Percentiles rank a stretch among this genome's conserved stretches.
Evolutionary conservation across 2,797 vertebrate genomes (phyloP).

Genomic region (Poeciliopsis presidionis): DNA sequence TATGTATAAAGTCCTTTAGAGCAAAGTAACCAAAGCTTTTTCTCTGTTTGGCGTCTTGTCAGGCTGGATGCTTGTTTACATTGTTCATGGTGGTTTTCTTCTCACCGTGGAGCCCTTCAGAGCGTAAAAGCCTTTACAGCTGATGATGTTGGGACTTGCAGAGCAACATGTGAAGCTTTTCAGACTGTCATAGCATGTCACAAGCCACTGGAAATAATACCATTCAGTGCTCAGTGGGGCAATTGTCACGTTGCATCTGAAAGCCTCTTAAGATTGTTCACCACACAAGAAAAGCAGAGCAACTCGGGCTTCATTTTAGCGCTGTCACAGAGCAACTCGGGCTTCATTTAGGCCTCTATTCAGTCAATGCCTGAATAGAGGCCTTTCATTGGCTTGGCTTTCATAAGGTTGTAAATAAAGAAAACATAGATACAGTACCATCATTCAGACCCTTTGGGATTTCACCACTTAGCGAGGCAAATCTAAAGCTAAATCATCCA

Average conservation of each 20-base stretch:
- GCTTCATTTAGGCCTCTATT: background rate
- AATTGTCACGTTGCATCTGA: background rate
- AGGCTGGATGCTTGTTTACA: background rate
- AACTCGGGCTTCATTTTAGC: background rate
- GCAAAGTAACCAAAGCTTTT: background rate
- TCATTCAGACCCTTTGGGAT: constrained; percentile 8
- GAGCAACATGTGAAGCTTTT: constrained; percentile 1
- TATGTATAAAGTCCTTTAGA: background rate
- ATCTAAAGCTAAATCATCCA: constrained; percentile 26
- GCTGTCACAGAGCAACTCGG: background rate
- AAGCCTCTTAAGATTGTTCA: background rate
- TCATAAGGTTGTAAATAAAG: constrained; percentile 12
- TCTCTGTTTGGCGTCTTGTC: background rate
- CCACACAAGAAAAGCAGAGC: background rate
- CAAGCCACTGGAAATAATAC: background rate
- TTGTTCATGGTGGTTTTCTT: background rate
- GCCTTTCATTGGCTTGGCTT: constrained; percentile 11
- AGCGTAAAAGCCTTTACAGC: background rate
- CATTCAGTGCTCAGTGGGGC: background rate
- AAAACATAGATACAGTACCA: constrained; percentile 10
- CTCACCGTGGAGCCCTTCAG: background rate
- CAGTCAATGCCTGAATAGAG: background rate
- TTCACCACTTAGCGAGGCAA: constrained; percentile 15
- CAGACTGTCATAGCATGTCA: background rate
- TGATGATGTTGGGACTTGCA: background rate